Base-by-base conservation (phyloP, 2,888 invertebrate genomes). In the Hermodice carunculata region DNA sequence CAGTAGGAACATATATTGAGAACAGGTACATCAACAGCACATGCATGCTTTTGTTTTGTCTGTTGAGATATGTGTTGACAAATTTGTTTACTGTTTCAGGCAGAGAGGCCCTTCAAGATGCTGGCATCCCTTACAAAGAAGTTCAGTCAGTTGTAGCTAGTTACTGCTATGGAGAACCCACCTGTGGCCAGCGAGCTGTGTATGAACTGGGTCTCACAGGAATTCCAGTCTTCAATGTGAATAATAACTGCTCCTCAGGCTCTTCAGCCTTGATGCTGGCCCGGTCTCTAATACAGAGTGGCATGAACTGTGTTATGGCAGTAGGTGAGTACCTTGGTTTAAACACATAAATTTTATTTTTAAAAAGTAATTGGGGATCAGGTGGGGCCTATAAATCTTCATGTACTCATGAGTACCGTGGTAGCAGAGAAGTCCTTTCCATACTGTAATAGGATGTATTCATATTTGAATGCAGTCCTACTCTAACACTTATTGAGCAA, bases 91-190 rank as follows among this genome's bases (percentile, higher is more conserved):
- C 8, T 37, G 37, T 51, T 54, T 5, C 60, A 81, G 81, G 78
- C 29, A 32, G 64, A 31, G 75, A 69, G 40, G 80, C 81, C 14
- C 64, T 82, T 19, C 54, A 60, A 32, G 82, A 82, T 75, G 77
- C 80, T 1, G 75, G 78, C 19, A 40, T 81, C 14, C 56, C 62
- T 0, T 81, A 80, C 58, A 64, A 68, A 24, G 66, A 73, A 43
- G 66, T 81, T 3, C 61, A 81, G 58, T 76, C 79, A 31, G 81
- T 78, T 19, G 81, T 81, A n/a, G 81, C 79, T 37, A 81, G 82
- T 53, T 82, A 82, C 61, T 81, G 81, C 61, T 82, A 81, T 66
- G 82, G 82, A n/a, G 82, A 82, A 62, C 80, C 81, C 43, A 81
- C 81, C 8, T 74, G 78, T 68, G 82, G 82, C n/a, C 70, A 70